Base-by-base conservation (phyloP, 64 coral and sea anemone genomes). In the Orbicella faveolata region DNA sequence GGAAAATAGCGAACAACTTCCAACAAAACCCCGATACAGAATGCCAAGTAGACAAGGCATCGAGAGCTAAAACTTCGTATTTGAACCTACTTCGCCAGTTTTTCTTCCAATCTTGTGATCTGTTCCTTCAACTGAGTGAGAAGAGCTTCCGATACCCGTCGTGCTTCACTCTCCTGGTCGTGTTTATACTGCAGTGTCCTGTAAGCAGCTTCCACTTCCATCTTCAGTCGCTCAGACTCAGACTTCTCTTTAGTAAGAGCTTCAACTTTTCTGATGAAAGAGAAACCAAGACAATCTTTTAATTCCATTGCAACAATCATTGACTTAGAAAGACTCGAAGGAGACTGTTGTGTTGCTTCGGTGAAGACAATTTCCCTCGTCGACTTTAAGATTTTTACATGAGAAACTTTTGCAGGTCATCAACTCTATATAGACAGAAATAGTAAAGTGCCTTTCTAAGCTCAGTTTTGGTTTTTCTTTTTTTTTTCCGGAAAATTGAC, bases 21-120 rank as follows among this genome's bases (percentile, higher is more conserved):
- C 44, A 48, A 48, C 7, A 48, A 48, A 48, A 48, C 5, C 44
- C 44, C 44, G 5, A 48, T 59, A 59, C 55, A 59, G 55, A 59
- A 59, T 16, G 10, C 11, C 10, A 1, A 1, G 2, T 2, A 59
- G 25, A 70, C 7, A 70, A 1, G 10, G n/a, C 20, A 26, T 11
- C n/a, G 9, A 78, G 5, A 12, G 18, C 18, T 23, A 78, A 17
- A 26, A 19, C 4, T 63, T n/a, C 63, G 44, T 16, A 23, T 51
- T 36, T 85, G 12, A 72, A 87, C 92, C 73, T 86, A 99, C 97
- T 75, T 99, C 12, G 84, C 94, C 6, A 99, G 78, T 77, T 99
- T 99, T 18, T 93, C 97, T n/a, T 99, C 97, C 36, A 91, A 93
- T 91, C 97, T 90, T 16, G 92, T 79, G 4, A 99, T 93, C 79